These are phyloP conservation scores for Sweltsa coloradensis DNA, from an alignment of 1,140 invertebrate genomes.

Conservation along the genomic window DNA sequence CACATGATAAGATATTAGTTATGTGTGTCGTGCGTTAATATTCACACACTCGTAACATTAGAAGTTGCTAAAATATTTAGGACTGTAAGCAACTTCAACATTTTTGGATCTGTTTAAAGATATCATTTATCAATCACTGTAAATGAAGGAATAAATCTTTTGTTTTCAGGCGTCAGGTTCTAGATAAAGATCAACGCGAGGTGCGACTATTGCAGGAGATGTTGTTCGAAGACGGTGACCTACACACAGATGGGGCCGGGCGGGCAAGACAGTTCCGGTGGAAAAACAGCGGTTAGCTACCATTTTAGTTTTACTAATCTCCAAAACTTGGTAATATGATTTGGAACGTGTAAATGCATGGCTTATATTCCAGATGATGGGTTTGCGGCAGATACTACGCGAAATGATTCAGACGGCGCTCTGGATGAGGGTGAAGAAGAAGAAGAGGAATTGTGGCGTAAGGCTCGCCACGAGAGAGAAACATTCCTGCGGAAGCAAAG, in stretches of 20 bases:
- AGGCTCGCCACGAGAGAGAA: slow-evolving; percentile 49
- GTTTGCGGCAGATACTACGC: slow-evolving; percentile 5
- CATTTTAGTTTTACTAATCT: slow-evolving; percentile 12
- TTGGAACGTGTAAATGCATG: background rate
- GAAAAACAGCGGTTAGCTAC: slow-evolving; percentile 55
- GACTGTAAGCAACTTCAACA: too few species aligned
- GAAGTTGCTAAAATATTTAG: too few species aligned
- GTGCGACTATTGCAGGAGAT: slow-evolving; percentile 66
- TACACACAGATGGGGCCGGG: slow-evolving; percentile 54
- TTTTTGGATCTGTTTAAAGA: too few species aligned
- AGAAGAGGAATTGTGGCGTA: slow-evolving; percentile 44
- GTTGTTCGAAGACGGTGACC: slow-evolving; percentile 75
- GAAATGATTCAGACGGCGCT: slow-evolving; percentile 36
- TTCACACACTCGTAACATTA: too few species aligned
- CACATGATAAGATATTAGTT: too few species aligned
- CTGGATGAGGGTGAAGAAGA: slow-evolving; percentile 48
- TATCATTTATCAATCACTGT: background rate
- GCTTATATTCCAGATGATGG: slow-evolving; percentile 30
- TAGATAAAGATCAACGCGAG: slow-evolving; percentile 72
- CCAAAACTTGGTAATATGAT: background rate
- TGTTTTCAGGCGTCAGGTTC: slow-evolving; percentile 48
- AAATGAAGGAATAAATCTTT: background rate
- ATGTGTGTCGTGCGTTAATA: too few species aligned
- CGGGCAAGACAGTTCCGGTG: slow-evolving; percentile 68
- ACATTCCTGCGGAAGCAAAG: slow-evolving; percentile 44